Conservation (phyloP, 2,888 invertebrate species). For the Drosophila lutescens region DNA sequence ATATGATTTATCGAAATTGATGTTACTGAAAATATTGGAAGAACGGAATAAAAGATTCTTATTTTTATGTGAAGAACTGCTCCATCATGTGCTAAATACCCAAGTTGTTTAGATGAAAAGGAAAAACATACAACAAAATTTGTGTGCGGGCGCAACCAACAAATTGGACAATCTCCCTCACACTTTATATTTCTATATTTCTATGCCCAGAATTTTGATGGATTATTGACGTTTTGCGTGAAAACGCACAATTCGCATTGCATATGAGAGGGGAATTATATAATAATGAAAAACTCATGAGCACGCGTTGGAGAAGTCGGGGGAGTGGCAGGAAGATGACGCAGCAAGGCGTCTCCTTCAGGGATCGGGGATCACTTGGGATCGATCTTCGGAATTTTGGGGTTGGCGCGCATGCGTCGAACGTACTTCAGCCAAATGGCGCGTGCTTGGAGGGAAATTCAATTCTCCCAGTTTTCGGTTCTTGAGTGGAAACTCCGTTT, state of each 20-base stretch:
- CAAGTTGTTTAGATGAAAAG: slow-evolving; percentile 38
- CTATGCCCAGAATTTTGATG: slow-evolving; percentile 51
- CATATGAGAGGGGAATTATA: slow-evolving; percentile 61
- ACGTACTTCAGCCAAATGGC: slow-evolving; percentile 57
- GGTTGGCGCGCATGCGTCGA: slow-evolving; percentile 58
- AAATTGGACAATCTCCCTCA: slow-evolving; percentile 58
- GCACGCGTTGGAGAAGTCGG: slow-evolving; percentile 35
- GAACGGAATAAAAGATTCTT: slow-evolving; percentile 2
- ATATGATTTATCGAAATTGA: slow-evolving; percentile 27
- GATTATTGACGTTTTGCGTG: slow-evolving; percentile 62
- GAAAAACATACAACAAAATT: slow-evolving; percentile 22
- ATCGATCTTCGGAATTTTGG: slow-evolving; percentile 8
- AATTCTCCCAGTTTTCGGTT: slow-evolving; percentile 33
- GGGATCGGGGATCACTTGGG: slow-evolving; percentile 44
- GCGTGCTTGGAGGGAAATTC: slow-evolving; percentile 66
- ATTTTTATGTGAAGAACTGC: slow-evolving; percentile 57
- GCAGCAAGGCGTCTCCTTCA: slow-evolving; percentile 49
- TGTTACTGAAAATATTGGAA: background rate
- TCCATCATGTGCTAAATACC: slow-evolving; percentile 75
- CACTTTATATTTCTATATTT: slow-evolving; percentile 5
- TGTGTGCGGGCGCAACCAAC: slow-evolving; percentile 73
- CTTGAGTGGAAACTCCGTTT: slow-evolving; percentile 35
- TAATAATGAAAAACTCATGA: slow-evolving; percentile 78
- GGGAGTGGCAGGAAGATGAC: slow-evolving; percentile 45
- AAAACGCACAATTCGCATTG: slow-evolving; percentile 70